Evolutionary conservation across 2,113 vertebrate species (phyloP), one percentile per base, ranked within the genome.

Genomic region (Stigmatopora argus): DNA sequence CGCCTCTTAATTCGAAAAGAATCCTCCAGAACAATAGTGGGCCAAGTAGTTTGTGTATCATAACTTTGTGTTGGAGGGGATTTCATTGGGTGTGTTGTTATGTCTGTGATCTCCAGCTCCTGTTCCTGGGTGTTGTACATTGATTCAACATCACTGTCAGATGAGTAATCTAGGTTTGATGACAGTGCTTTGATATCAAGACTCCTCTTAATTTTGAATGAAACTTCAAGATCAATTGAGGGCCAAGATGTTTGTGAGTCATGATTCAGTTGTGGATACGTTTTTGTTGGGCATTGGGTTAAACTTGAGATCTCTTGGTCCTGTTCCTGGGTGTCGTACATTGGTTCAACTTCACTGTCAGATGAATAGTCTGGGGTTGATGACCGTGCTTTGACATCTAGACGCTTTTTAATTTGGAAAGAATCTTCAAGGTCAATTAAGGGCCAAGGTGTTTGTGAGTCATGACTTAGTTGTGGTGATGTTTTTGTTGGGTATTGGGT

Each of bases 321-420:
- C 46, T 5, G 26, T 23, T 15, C 49, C 19, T 53, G 14, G 51
- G 51, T 59, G 18, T 41, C 10, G 34, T 60, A 10, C 14, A 1
- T 74, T 12, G 56, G 59, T 38, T 75, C 78, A 62, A 31, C 23
- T 2, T 58, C 63, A 62, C 58, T 69, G 31, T 72, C 64, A 47
- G 68, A 66, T 52, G 64, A 70, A 9, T 41, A n/a, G 49, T 67
- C 56, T 31, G 23, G 4, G 19, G 4, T 19, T 67, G 66, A 48
- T 48, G 60, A 64, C 18, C 18, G 5, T 41, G 56, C 48, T 56
- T 77, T 71, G 38, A 72, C 21, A 56, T 70, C 58, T 6, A 70
- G 45, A 15, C 13, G 18, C 38, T 51, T 62, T n/a, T 45, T 52
- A 38, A 69, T 61, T 21, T 2, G 35, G 51, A 52, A 21, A 38